phyloP scores from a whole-genome alignment of 2,888 invertebrate genomes.

The Drosophila leonis region DNA sequence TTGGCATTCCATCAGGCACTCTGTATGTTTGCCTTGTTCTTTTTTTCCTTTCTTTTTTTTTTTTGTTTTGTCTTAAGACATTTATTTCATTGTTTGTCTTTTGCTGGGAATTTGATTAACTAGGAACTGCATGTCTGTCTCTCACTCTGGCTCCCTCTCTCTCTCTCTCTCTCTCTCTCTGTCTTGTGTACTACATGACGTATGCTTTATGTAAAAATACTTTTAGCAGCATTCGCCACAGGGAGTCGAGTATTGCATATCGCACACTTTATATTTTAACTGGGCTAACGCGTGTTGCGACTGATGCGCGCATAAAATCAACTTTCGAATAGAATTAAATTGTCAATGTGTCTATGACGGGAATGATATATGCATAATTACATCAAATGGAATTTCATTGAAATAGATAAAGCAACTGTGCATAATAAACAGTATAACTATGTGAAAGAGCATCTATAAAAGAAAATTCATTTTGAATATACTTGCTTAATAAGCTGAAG shows the following conservation, averaged over 20 bases:
- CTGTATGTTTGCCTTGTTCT: slow-evolving; percentile 10
- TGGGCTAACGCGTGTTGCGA: neutral
- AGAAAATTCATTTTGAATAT: too few relatives aligned
- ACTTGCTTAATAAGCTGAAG: too few relatives aligned
- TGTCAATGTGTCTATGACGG: slow-evolving; percentile 6
- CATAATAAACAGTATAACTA: too few relatives aligned
- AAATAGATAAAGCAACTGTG: too few relatives aligned
- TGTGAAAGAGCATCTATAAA: too few relatives aligned
- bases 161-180: neutral
- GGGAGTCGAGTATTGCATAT: slow-evolving; percentile 22
- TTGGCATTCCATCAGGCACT: slow-evolving; percentile 36
- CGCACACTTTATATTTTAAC: slow-evolving; percentile 22
- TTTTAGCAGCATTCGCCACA: slow-evolving; percentile 20
- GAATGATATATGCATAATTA: neutral
- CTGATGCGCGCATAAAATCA: slow-evolving; percentile 15
- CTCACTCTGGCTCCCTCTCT: neutral
- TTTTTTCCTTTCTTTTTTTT: neutral
- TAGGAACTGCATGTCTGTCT: slow-evolving; percentile 29
- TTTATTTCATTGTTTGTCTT: slow-evolving; percentile 59
- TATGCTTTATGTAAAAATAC: slow-evolving; percentile 55
- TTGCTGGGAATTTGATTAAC: slow-evolving; percentile 60
- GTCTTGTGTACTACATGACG: slow-evolving; percentile 36
- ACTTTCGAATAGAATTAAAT: neutral
- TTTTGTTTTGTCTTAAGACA: slow-evolving; percentile 49
- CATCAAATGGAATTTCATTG: neutral